Evolutionary conservation across 2,888 invertebrate species (phyloP).

Genomic region (Pocota personata): DNA sequence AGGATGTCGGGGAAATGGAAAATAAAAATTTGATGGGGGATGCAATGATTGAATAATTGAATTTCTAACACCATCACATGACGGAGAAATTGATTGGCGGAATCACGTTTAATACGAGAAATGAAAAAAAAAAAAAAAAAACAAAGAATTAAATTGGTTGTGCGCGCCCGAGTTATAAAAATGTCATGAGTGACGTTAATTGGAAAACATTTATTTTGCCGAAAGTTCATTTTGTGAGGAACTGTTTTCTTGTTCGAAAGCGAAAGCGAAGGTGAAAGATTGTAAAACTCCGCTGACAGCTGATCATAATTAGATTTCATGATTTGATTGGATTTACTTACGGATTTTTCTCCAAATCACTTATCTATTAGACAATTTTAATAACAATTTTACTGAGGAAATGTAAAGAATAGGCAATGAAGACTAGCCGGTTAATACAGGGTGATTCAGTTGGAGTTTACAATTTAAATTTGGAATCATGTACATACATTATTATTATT

Average conservation of each 20-base stretch:
- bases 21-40: slow-evolving; percentile 46
- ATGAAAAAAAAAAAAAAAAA: too few relatives aligned
- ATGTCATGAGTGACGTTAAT: slow-evolving; percentile 6
- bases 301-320: not conserved
- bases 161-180: not conserved
- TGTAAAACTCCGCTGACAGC: not conserved
- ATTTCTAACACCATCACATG: slow-evolving; percentile 55
- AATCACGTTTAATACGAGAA: slow-evolving; percentile 25
- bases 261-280: not conserved
- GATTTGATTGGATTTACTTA: not conserved
- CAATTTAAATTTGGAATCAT: too few relatives aligned
- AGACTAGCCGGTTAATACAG: too few relatives aligned
- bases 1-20: slow-evolving; percentile 13
- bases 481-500: too few relatives aligned
- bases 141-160: slow-evolving; percentile 15
- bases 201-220: not conserved
- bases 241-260: not conserved
- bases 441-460: too few relatives aligned
- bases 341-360: too few relatives aligned
- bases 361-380: too few relatives aligned
- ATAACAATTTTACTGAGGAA: too few relatives aligned
- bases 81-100: slow-evolving; percentile 43
- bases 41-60: slow-evolving; percentile 62
- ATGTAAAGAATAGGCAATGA: too few relatives aligned
- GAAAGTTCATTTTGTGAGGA: not conserved